Percentiles rank a stretch among this genome's conserved stretches.
Conservation (phyloP, 2,888 invertebrate genomes). For the Auanema sp. region DNA sequence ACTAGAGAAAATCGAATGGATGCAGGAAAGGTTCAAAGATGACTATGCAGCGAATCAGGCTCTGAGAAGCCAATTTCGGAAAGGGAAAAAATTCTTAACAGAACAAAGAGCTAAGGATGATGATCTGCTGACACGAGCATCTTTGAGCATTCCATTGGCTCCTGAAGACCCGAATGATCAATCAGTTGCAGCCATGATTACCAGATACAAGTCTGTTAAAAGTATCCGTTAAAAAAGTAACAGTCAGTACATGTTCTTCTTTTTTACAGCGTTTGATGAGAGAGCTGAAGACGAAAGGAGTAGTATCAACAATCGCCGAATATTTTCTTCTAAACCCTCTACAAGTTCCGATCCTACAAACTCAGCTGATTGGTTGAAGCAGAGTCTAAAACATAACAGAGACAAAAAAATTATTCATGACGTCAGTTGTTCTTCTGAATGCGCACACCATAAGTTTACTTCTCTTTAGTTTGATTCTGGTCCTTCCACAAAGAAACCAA, state of each 20-base stretch:
- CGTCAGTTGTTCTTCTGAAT: no score
- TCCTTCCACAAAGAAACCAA: constrained; percentile 14
- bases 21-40: constrained; percentile 84
- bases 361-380: constrained; percentile 26
- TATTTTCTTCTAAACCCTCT: constrained; percentile 26
- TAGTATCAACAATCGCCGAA: constrained; percentile 26
- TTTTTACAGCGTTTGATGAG: constrained; percentile 40
- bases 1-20: constrained; percentile 78
- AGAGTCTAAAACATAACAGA: constrained; percentile 27
- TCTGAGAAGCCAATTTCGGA: constrained; percentile 75
- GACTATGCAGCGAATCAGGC: constrained; percentile 87
- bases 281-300: constrained; percentile 32
- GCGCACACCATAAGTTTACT: neutral
- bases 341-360: constrained; percentile 13
- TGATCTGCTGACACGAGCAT: constrained; percentile 43
- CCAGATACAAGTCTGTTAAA: constrained; percentile 45
- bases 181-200: constrained; percentile 49
- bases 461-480: constrained; percentile 19
- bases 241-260: neutral
- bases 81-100: constrained; percentile 47
- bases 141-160: constrained; percentile 43
- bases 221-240: constrained; percentile 21
- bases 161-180: constrained; percentile 53
- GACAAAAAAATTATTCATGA: constrained; percentile 27
- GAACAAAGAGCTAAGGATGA: constrained; percentile 51